phyloP scores from a whole-genome alignment of 2,797 vertebrate species.

The Parambassis ranga region DNA sequence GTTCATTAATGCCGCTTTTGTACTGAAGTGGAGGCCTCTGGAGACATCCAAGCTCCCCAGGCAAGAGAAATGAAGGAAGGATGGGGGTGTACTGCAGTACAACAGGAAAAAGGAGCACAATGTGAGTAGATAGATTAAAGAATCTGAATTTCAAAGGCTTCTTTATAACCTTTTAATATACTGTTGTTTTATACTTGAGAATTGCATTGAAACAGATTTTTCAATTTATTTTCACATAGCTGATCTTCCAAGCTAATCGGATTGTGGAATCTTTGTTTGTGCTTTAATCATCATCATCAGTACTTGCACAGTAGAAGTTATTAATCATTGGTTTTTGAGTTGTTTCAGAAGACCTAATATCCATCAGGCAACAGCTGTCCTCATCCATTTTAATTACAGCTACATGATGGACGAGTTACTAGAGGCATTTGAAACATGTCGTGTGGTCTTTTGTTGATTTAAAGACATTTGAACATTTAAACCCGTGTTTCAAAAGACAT shows the following conservation, averaged over 20 bases:
- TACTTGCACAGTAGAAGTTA: slow-evolving; percentile 29
- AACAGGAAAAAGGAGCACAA: slow-evolving; percentile 52
- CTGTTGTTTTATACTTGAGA: slow-evolving; percentile 52
- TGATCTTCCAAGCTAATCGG: slow-evolving; percentile 20
- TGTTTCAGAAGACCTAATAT: slow-evolving; percentile 4
- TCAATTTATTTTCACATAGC: slow-evolving; percentile 41
- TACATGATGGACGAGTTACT: not conserved
- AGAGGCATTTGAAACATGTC: not conserved
- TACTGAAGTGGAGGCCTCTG: slow-evolving; percentile 65
- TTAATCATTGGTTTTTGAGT: slow-evolving; percentile 1
- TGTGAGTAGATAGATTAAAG: slow-evolving; percentile 61
- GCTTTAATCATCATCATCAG: slow-evolving; percentile 35
- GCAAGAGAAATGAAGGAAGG: slow-evolving; percentile 59
- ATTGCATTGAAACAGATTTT: slow-evolving; percentile 45
- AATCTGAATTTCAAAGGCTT: slow-evolving; percentile 61
- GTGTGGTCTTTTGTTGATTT: not conserved
- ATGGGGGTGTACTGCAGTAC: slow-evolving; percentile 48
- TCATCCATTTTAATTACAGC: not conserved
- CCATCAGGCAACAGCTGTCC: not conserved
- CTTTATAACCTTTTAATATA: slow-evolving; percentile 57
- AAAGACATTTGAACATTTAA: not conserved
- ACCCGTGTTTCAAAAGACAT: slow-evolving; percentile 3
- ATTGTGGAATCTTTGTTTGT: slow-evolving; percentile 24
- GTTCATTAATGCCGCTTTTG: slow-evolving; percentile 74
- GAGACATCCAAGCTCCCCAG: slow-evolving; percentile 54